These are phyloP conservation scores for Acleris cristana DNA, from an alignment of 2,888 invertebrate genomes.

Conservation along the genomic window DNA sequence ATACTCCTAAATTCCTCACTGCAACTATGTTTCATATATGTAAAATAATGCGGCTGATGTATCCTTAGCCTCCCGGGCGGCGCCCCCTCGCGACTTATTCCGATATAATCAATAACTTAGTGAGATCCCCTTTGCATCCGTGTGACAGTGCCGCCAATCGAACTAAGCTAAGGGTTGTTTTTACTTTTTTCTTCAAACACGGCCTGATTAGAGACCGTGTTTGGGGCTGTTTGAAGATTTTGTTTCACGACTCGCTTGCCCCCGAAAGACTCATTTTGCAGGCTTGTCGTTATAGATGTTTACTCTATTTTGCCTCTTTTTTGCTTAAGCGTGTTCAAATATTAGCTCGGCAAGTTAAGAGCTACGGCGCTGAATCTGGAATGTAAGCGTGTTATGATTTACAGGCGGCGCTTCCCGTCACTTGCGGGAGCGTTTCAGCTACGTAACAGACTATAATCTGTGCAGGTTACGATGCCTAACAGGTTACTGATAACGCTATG, in stretches of 20 bases:
- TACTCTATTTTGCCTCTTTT: constrained; percentile 51
- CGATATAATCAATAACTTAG: constrained; percentile 85
- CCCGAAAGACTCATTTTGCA: constrained; percentile 60
- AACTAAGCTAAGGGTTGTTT: constrained; percentile 69
- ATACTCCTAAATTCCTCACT: constrained; percentile 69
- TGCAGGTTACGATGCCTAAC: no score
- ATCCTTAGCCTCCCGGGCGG: constrained; percentile 69
- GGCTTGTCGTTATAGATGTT: constrained; percentile 63
- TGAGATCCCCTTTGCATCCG: constrained; percentile 84
- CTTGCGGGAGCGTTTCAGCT: no score
- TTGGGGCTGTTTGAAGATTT: constrained; percentile 70
- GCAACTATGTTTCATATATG: constrained; percentile 82
- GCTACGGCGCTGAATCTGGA: constrained; percentile 22
- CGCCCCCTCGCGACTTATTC: constrained; percentile 79
- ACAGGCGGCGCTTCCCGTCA: constrained; percentile 4
- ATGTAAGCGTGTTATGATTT: constrained; percentile 26
- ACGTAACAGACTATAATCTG: no score
- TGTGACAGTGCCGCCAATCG: constrained; percentile 81
- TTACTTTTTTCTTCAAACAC: constrained; percentile 78
- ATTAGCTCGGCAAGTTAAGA: constrained; percentile 43
- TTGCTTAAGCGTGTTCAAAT: constrained; percentile 59
- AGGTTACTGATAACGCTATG: no score
- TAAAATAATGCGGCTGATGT: constrained; percentile 83
- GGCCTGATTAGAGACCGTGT: constrained; percentile 76
- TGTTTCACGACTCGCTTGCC: constrained; percentile 68